Conservation (phyloP, 2,797 vertebrate genomes). For the Galagoides demidoff region DNA sequence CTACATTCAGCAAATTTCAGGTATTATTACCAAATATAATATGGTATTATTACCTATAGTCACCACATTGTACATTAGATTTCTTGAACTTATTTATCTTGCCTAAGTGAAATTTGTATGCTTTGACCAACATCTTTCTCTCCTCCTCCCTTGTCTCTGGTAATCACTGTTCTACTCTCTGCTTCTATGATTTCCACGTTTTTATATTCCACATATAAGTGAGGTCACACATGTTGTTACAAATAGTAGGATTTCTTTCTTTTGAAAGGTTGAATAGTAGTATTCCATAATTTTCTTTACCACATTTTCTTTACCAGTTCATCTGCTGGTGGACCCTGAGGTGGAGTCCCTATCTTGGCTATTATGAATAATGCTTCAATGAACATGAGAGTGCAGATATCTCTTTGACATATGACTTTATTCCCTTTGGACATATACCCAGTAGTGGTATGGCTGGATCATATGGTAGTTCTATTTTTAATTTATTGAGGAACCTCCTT, state of each 20-base stretch:
- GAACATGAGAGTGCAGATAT: not conserved
- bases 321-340: not conserved
- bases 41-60: not conserved
- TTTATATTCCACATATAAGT: not conserved
- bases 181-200: not conserved
- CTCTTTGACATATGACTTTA: not conserved
- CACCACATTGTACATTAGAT: too few species aligned
- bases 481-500: not conserved
- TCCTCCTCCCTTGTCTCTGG: not conserved
- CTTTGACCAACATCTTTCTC: not conserved
- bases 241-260: not conserved
- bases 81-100: not conserved
- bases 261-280: not conserved
- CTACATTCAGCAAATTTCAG: not conserved
- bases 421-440: not conserved
- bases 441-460: not conserved
- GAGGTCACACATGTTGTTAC: not conserved
- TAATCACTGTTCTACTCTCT: not conserved
- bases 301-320: not conserved
- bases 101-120: not conserved
- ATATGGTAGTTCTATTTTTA: not conserved
- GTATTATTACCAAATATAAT: too few species aligned
- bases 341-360: not conserved
- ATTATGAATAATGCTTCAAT: not conserved
- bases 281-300: not conserved